Base-by-base conservation (phyloP, 2,797 vertebrate species). In the Nannoperca australis region DNA sequence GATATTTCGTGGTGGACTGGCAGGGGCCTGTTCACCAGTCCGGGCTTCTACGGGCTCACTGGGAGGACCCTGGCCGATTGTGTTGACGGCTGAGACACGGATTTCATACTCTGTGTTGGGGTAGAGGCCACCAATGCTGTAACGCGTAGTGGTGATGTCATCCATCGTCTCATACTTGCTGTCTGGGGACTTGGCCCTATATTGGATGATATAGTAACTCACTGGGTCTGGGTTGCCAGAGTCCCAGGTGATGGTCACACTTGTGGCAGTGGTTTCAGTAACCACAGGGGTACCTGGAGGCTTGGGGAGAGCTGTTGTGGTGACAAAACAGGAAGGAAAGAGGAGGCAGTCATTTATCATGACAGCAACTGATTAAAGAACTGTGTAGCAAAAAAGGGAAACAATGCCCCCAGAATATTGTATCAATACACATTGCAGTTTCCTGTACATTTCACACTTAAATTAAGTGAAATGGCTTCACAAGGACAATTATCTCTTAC, bases 181-280 rank as follows among this genome's bases (percentile, higher is more conserved):
- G 0, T 99, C 98, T 34, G 97, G 96, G 79, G 97, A 97, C 91
- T 98, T 99, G 11, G 97, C 97, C 13, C 96, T 97, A 85, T 99
- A 99, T 68, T 99, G 98, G 61, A 99, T 99, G 69, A 98, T 97
- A 56, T 99, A 99, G 90, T 98, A 96, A 49, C 97, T 96, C 76
- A 99, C 97, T 0, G 98, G 98, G 87, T 99, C 98, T 0, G 98
- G 98, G 70, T 99, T 99, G 74, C 98, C 98, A 0, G 98, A 99
- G 92, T 99, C 98, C 98, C 98, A 99, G 13, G 98, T 99, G 91
- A 99, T 96, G 82, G 98, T 99, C 88, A 99, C 97, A 81, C 98
- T 99, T 45, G 98, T 99, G 27, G 98, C 98, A 0, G 98, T 99
- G 65, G 98, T 99, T 93, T 99, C 98, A 0, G 98, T 99, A 76